Conservation (phyloP, 2,113 vertebrate species). For the Hippocampus guttulatus region DNA sequence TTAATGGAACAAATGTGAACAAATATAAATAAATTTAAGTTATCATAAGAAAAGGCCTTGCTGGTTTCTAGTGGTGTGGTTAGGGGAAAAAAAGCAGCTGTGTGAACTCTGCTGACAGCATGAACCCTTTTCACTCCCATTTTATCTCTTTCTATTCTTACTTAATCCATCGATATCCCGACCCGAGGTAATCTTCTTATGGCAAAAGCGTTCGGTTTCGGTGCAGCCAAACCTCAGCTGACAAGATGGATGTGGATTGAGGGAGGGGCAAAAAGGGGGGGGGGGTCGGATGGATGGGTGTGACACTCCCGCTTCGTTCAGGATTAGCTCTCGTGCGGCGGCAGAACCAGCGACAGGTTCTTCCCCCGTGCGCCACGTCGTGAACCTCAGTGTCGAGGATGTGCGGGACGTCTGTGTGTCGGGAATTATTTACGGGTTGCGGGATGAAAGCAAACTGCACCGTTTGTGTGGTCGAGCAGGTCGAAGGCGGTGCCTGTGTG, state of each 20-base stretch:
- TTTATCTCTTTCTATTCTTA: constrained; percentile 74
- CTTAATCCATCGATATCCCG: constrained; percentile 76
- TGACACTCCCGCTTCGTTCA: constrained; percentile 67
- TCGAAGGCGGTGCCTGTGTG: constrained; percentile 4
- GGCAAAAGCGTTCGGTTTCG: constrained; percentile 68
- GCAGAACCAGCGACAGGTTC: constrained; percentile 65
- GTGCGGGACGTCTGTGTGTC: constrained; percentile 37
- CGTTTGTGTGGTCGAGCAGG: constrained; percentile 2
- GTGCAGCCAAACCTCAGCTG: constrained; percentile 67
- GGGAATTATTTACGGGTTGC: constrained; percentile 52
- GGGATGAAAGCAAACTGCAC: constrained; percentile 24
- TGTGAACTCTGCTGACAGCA: constrained; percentile 67
- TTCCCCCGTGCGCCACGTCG: constrained; percentile 45
- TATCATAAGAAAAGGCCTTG: neutral
- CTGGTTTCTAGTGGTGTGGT: neutral
- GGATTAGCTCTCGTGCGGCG: constrained; percentile 63
- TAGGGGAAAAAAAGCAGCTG: constrained; percentile 55
- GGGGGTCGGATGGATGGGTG: constrained; percentile 41
- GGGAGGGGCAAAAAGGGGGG: constrained; percentile 26
- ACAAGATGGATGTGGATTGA: constrained; percentile 52
- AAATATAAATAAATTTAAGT: neutral
- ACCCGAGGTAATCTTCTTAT: constrained; percentile 77
- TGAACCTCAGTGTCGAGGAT: constrained; percentile 31
- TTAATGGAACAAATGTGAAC: neutral
- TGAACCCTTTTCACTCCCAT: constrained; percentile 60